Conservation (phyloP, 2,113 vertebrate genomes). For the Antechinus flavipes region DNA sequence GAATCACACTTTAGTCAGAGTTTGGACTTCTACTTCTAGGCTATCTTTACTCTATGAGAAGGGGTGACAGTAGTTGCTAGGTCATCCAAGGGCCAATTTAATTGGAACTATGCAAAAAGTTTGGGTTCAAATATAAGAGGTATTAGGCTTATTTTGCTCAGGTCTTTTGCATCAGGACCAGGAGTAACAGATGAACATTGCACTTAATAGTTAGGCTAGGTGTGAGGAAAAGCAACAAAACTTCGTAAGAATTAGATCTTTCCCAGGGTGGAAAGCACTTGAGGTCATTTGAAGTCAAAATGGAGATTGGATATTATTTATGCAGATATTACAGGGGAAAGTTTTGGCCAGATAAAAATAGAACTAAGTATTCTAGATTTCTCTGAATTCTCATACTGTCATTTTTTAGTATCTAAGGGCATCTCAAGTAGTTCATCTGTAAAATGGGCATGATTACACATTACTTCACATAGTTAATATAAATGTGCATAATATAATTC, state of each 20-base stretch:
- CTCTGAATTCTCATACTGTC: neutral
- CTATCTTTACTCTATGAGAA: neutral
- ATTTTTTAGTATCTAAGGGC: neutral
- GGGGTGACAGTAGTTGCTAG: neutral
- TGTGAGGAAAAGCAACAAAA: neutral
- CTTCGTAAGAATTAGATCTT: neutral
- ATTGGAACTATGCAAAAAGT: neutral
- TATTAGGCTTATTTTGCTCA: neutral
- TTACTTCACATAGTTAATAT: neutral
- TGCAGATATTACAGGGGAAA: neutral
- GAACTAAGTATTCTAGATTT: neutral
- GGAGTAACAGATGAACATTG: neutral
- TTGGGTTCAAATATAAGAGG: neutral
- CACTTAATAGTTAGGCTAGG: neutral
- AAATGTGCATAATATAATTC: neutral
- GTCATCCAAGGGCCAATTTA: neutral
- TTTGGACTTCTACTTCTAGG: neutral
- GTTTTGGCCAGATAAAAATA: neutral
- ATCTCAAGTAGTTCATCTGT: neutral
- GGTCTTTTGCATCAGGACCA: neutral
- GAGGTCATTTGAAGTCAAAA: neutral
- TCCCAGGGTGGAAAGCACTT: neutral
- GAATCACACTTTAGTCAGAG: neutral
- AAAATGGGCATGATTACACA: neutral
- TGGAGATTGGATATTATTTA: neutral